A percentile compares a stretch with the other conserved stretches of the same genome.
These are phyloP conservation scores for Craseonycteris thonglongyai DNA, from an alignment of 2,113 vertebrate species.

Conservation along the genomic window DNA sequence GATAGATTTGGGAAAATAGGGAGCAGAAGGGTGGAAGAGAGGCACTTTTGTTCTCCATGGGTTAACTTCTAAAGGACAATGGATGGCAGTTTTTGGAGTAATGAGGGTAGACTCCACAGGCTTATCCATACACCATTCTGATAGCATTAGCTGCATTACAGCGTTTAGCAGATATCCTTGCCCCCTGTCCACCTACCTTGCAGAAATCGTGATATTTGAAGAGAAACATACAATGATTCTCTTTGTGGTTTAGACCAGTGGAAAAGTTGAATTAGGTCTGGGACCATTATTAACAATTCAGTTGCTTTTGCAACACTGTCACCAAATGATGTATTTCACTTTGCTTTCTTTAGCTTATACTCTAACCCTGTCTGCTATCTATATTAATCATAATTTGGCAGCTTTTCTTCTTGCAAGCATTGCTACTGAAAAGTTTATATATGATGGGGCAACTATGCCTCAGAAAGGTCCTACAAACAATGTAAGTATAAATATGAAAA, in stretches of 20 bases:
- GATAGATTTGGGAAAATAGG: neutral
- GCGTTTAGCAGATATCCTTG: neutral
- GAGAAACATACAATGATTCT: neutral
- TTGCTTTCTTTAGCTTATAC: neutral
- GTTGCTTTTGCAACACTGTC: neutral
- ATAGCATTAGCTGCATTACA: neutral
- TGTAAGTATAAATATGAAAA: slow-evolving; percentile 6
- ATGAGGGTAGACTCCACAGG: neutral
- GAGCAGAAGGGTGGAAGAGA: neutral
- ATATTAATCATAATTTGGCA: neutral
- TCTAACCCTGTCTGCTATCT: neutral
- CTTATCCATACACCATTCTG: slow-evolving; percentile 14
- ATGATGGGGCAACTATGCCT: neutral
- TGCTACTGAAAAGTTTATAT: slow-evolving; percentile 58
- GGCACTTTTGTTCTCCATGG: neutral
- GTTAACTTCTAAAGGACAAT: slow-evolving; percentile 58
- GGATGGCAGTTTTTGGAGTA: neutral
- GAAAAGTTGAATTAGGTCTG: slow-evolving; percentile 34
- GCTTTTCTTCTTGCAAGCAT: slow-evolving; percentile 1
- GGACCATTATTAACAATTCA: neutral
- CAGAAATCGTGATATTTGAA: neutral
- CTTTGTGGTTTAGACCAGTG: neutral
- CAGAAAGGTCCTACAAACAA: neutral
- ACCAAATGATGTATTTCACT: neutral
- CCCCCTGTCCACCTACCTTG: neutral